Conservation (phyloP, 53 echinoderm and acorn worm genomes). For the Holothuria leucospilota region DNA sequence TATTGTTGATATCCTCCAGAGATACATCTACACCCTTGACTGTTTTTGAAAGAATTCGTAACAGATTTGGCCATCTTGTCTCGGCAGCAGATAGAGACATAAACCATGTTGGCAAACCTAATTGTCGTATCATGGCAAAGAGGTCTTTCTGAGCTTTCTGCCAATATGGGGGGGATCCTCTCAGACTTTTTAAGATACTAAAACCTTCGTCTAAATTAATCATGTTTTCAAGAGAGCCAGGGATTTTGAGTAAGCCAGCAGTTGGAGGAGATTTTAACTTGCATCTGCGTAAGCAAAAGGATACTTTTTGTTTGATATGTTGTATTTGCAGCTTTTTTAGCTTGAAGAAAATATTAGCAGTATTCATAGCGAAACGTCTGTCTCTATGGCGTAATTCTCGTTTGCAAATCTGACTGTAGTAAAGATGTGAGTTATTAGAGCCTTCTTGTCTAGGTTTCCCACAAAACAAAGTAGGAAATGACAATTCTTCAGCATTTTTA, state of each 20-base stretch:
- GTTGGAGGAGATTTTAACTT: background rate
- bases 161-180: slow-evolving; percentile 56
- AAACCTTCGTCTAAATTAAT: slow-evolving; percentile 60
- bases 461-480: slow-evolving; percentile 61
- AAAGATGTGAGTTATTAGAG: background rate
- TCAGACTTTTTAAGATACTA: slow-evolving; percentile 44
- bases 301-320: no score
- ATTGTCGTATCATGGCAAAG: slow-evolving; percentile 70
- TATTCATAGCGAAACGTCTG: slow-evolving; percentile 31
- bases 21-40: slow-evolving; percentile 10
- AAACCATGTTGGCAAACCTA: slow-evolving; percentile 72
- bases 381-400: slow-evolving; percentile 34
- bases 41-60: slow-evolving; percentile 46
- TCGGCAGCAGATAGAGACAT: slow-evolving; percentile 65
- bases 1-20: slow-evolving; percentile 1
- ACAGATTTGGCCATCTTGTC: slow-evolving; percentile 54
- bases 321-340: slow-evolving; percentile 36
- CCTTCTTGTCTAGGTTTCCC: slow-evolving; percentile 30
- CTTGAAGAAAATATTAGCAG: slow-evolving; percentile 43
- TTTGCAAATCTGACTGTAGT: slow-evolving; percentile 45
- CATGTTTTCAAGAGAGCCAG: background rate
- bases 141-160: slow-evolving; percentile 57
- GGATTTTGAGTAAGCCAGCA: slow-evolving; percentile 18
- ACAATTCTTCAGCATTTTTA: slow-evolving; percentile 48
- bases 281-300: no score